Percentiles rank a stretch among this genome's conserved stretches.
Evolutionary conservation across 2,888 invertebrate species (phyloP).

Genomic region (Azorinus chamasolen): DNA sequence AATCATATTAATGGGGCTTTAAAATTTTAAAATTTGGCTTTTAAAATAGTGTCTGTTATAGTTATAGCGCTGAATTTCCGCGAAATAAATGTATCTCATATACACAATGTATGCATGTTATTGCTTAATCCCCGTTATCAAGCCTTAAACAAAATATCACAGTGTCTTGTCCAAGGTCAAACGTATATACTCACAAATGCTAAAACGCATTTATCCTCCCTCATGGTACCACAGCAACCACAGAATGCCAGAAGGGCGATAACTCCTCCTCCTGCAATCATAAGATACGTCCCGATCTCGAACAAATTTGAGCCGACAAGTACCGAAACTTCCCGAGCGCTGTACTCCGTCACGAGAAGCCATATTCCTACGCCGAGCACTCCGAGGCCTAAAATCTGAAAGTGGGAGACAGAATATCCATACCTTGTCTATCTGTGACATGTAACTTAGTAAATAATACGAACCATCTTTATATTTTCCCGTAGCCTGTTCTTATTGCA

Average conservation of each 20-base stretch:
- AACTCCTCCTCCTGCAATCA: conserved; percentile 81
- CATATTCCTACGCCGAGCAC: conserved; percentile 80
- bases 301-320: conserved; percentile 78
- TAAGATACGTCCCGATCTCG: conserved; percentile 81
- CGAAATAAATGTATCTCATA: no score
- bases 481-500: no score
- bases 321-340: conserved; percentile 81
- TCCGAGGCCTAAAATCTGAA: conserved; percentile 80
- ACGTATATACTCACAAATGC: conserved; percentile 82
- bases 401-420: conserved; percentile 1
- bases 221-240: conserved; percentile 83
- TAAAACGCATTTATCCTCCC: conserved; percentile 82
- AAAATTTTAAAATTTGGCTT: no score
- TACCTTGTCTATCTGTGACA: background rate
- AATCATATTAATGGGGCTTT: no score
- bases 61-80: no score
- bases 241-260: conserved; percentile 82
- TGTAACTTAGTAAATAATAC: background rate
- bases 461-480: background rate
- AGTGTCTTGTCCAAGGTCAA: no score
- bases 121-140: no score
- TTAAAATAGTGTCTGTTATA: no score
- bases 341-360: conserved; percentile 82
- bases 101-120: no score
- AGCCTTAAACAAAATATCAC: no score